phyloP scores from a whole-genome alignment of 2,113 vertebrate species.

The Acanthisitta chloris region DNA sequence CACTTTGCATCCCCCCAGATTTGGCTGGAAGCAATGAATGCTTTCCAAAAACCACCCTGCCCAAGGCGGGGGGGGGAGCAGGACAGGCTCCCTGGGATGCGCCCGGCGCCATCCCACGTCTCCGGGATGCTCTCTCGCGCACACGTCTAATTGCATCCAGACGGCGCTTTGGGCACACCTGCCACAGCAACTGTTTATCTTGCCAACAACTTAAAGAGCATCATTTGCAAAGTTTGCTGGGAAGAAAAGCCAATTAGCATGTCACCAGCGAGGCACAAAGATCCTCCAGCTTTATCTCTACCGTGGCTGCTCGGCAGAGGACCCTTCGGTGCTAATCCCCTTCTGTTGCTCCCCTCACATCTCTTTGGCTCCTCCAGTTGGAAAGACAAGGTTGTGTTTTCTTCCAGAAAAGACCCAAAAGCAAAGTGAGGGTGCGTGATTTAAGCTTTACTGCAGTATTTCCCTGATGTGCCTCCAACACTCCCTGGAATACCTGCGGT shows the following conservation, averaged over 20 bases:
- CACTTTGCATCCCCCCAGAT: fast-evolving
- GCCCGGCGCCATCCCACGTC: not conserved
- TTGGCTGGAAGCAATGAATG: fast-evolving
- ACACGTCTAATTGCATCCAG: not conserved
- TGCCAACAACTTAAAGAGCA: not conserved
- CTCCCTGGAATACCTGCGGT: fast-evolving
- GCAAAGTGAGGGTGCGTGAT: not conserved
- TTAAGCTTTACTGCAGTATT: too few relatives aligned
- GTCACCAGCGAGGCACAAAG: not conserved
- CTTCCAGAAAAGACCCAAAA: not conserved
- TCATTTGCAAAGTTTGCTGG: not conserved
- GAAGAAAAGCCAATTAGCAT: not conserved
- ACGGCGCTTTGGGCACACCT: not conserved
- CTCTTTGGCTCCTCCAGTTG: not conserved
- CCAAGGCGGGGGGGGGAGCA: fast-evolving
- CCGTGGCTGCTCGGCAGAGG: not conserved
- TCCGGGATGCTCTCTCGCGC: not conserved
- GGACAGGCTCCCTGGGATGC: not conserved
- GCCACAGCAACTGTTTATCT: not conserved
- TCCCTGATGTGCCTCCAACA: fast-evolving
- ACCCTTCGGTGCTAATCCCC: not conserved
- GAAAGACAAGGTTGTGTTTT: not conserved
- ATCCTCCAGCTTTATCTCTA: not conserved
- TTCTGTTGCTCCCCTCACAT: fast-evolving
- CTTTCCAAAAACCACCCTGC: not conserved